phyloP scores from a whole-genome alignment of 2,113 vertebrate species.

The Hippocampus barbouri region DNA sequence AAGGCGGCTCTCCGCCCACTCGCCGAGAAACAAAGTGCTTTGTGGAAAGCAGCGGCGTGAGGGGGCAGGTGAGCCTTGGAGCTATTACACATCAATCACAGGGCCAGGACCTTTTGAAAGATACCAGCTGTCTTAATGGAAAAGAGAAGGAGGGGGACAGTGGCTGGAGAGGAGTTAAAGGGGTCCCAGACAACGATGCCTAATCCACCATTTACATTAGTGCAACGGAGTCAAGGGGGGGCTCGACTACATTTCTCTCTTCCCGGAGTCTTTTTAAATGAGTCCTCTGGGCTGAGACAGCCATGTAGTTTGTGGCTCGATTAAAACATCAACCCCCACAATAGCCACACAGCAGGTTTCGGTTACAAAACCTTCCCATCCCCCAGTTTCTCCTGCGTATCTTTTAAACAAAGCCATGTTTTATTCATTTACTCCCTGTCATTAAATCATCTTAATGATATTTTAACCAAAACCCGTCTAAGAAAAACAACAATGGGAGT shows the following conservation, averaged over 20 bases:
- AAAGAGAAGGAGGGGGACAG: conserved; percentile 48
- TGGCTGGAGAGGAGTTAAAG: conserved; percentile 30
- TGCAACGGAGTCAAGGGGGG: conserved; percentile 68
- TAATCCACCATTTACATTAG: conserved; percentile 75
- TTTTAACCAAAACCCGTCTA: conserved; percentile 41
- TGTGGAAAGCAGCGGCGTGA: conserved; percentile 50
- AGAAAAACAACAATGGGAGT: conserved; percentile 27
- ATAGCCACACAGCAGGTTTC: conserved; percentile 66
- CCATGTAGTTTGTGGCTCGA: conserved; percentile 67
- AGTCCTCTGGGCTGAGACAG: conserved; percentile 66
- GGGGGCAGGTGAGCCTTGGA: conserved; percentile 70
- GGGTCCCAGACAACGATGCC: conserved; percentile 53
- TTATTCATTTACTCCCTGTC: conserved; percentile 50
- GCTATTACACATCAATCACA: conserved; percentile 78
- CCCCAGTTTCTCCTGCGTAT: conserved; percentile 31
- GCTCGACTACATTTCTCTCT: conserved; percentile 69
- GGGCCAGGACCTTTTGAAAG: conserved; percentile 72
- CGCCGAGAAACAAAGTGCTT: conserved; percentile 53
- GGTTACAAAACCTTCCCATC: conserved; percentile 56
- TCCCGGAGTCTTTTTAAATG: conserved; percentile 53
- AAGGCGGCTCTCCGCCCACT: conserved; percentile 30
- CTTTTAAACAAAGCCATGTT: conserved; percentile 57
- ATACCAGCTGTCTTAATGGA: conserved; percentile 76
- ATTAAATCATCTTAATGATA: neutral
- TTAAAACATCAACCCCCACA: conserved; percentile 73